Evolutionary conservation across 2,113 vertebrate species (phyloP).

Genomic region (Eurystomus gularis): DNA sequence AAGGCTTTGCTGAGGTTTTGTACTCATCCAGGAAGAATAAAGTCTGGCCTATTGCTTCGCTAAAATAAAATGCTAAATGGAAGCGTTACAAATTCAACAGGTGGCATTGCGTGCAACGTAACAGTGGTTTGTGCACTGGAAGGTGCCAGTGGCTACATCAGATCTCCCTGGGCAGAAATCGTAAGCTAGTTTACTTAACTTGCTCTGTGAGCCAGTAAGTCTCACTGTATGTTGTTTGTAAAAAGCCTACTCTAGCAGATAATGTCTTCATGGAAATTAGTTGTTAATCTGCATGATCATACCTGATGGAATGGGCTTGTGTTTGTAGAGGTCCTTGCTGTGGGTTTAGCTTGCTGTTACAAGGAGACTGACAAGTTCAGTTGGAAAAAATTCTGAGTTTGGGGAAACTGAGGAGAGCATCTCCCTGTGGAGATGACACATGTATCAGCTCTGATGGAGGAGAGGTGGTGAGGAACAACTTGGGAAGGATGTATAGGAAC

Average conservation of each 20-base stretch:
- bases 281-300: background rate
- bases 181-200: background rate
- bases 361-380: background rate
- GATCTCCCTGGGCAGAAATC: background rate
- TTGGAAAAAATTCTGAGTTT: background rate
- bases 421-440: background rate
- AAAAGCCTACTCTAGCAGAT: background rate
- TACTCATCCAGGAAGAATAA: background rate
- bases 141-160: background rate
- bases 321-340: background rate
- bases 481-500: rapidly evolving
- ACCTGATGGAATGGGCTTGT: background rate
- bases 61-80: background rate
- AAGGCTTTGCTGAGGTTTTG: background rate
- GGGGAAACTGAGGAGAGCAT: background rate
- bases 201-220: background rate
- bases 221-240: background rate
- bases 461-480: background rate
- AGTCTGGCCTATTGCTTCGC: background rate
- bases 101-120: rapidly evolving
- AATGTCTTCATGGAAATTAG: background rate
- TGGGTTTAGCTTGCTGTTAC: background rate
- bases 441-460: background rate
- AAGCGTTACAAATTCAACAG: background rate
- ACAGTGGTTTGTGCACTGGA: background rate